phyloP scores from a whole-genome alignment of 1,140 invertebrate species.

The Halyomorpha halys region DNA sequence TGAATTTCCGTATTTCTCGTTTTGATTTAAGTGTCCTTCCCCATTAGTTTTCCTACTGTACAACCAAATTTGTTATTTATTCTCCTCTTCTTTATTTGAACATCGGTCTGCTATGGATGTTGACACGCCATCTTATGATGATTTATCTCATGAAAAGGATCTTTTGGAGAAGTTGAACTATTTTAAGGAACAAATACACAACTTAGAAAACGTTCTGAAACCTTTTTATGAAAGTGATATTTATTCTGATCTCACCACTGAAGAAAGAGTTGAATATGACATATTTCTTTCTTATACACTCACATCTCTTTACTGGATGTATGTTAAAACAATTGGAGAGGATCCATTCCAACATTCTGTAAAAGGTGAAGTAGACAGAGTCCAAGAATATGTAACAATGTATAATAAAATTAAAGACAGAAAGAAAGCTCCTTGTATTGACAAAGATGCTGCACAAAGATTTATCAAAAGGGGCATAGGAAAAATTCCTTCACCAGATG shows the following conservation, averaged over 20 bases:
- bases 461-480: slow-evolving; percentile 49
- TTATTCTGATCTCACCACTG: slow-evolving; percentile 40
- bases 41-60: no score
- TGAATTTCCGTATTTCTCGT: no score
- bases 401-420: slow-evolving; percentile 46
- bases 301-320: slow-evolving; percentile 49
- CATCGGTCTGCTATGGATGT: no score
- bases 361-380: slow-evolving; percentile 41
- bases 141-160: slow-evolving; percentile 4
- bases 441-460: slow-evolving; percentile 44
- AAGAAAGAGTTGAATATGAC: slow-evolving; percentile 48
- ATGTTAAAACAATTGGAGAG: slow-evolving; percentile 43
- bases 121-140: background rate
- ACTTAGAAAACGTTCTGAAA: background rate
- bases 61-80: no score
- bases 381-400: slow-evolving; percentile 46
- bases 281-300: slow-evolving; percentile 45
- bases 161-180: slow-evolving; percentile 4
- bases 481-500: slow-evolving; percentile 31
- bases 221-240: slow-evolving; percentile 31
- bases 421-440: slow-evolving; percentile 41
- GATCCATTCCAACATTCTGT: slow-evolving; percentile 35
- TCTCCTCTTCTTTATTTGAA: no score
- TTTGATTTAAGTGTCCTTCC: no score
- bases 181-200: background rate